These are phyloP conservation scores for Vulpes vulpes DNA, from an alignment of 2,113 vertebrate genomes.

Conservation along the genomic window DNA sequence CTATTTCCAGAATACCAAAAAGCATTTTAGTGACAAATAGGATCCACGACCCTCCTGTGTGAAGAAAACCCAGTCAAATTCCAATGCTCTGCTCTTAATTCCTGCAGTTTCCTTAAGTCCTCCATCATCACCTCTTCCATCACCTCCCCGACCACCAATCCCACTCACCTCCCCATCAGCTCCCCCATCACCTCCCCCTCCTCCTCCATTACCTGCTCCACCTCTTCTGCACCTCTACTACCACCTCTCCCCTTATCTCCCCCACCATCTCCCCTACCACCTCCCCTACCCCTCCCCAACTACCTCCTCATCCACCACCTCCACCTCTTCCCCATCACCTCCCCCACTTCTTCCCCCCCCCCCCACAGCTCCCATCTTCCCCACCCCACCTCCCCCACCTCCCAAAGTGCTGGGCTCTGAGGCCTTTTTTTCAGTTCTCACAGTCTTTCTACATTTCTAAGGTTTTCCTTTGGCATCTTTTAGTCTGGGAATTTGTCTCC, in stretches of 20 bases:
- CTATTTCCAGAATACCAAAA: background rate
- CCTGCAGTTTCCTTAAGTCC: background rate
- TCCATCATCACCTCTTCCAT: background rate
- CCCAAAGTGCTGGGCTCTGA: background rate
- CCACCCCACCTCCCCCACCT: background rate
- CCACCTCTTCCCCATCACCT: too few species aligned
- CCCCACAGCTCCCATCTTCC: background rate
- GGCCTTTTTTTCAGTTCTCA: background rate
- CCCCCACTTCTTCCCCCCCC: too few species aligned
- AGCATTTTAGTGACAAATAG: background rate
- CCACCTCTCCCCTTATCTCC: too few species aligned
- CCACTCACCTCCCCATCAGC: too few species aligned
- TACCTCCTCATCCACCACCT: too few species aligned
- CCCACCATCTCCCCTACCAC: too few species aligned
- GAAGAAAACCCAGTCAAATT: background rate
- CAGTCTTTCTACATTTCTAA: background rate
- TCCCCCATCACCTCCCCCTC: background rate
- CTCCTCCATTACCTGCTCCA: background rate
- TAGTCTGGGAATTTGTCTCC: background rate
- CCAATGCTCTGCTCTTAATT: background rate
- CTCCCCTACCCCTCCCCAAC: too few species aligned
- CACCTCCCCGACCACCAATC: background rate
- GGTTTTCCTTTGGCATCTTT: background rate
- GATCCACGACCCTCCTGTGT: background rate
- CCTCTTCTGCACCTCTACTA: too few species aligned